Conservation (phyloP, 2,888 invertebrate genomes). For the Colletes collaris region DNA sequence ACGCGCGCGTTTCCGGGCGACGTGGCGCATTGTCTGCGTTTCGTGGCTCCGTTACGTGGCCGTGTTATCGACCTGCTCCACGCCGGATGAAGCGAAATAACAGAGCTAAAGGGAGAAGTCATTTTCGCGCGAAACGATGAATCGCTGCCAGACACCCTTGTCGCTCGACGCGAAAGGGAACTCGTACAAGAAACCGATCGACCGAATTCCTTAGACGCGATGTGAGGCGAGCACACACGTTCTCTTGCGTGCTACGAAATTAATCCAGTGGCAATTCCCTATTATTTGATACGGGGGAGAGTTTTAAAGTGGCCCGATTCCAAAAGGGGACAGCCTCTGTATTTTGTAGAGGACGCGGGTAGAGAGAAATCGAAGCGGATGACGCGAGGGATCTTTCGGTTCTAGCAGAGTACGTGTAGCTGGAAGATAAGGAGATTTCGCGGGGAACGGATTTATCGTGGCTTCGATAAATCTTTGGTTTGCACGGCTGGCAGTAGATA, state of each 20-base stretch:
- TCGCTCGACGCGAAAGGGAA: neutral
- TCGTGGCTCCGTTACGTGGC: constrained; percentile 48
- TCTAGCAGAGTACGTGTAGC: constrained; percentile 22
- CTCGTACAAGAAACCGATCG: neutral
- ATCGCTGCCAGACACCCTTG: neutral
- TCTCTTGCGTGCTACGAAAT: too few species aligned
- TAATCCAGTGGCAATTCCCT: too few species aligned
- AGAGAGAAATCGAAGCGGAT: constrained; percentile 22
- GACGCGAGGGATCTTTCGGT: constrained; percentile 10
- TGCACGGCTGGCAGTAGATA: constrained; percentile 17
- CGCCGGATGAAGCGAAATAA: constrained; percentile 16
- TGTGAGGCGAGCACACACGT: too few species aligned
- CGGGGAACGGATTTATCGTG: constrained; percentile 41
- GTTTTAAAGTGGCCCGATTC: too few species aligned
- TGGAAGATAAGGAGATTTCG: constrained; percentile 46
- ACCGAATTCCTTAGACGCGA: too few species aligned
- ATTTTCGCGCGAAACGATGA: constrained; percentile 1
- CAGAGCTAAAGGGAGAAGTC: constrained; percentile 1
- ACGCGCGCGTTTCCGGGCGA: constrained; percentile 54
- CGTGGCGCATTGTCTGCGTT: constrained; percentile 58
- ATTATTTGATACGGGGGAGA: too few species aligned
- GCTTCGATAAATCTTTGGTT: constrained; percentile 36
- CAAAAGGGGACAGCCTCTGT: too few species aligned
- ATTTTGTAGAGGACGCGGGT: too few species aligned
- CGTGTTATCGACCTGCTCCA: constrained; percentile 35